Evolutionary conservation across 2,888 invertebrate species (phyloP).

Genomic region (Glaucopsyche alexis): DNA sequence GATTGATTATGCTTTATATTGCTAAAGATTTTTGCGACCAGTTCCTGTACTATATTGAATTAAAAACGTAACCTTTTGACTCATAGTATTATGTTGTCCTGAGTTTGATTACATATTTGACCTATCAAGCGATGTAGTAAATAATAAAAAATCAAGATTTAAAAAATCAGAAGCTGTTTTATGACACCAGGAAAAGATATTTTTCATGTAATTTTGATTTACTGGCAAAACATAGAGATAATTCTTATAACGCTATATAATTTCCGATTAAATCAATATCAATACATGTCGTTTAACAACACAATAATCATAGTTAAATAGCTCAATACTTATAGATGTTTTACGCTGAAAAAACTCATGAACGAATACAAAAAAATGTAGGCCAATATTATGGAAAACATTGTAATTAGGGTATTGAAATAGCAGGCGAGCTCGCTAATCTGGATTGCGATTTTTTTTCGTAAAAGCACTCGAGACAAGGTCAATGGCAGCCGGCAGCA

Average conservation of each 20-base stretch:
- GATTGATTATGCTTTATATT: conserved; percentile 18
- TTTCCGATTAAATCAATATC: too few species aligned
- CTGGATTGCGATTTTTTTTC: conserved; percentile 51
- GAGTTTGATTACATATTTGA: neutral
- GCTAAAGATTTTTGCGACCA: conserved; percentile 14
- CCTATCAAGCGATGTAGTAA: neutral
- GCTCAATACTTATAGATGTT: too few species aligned
- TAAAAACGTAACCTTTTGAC: neutral
- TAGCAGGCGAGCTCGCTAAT: conserved; percentile 38
- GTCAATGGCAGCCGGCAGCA: conserved; percentile 74
- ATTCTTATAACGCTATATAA: too few species aligned
- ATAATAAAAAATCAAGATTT: neutral
- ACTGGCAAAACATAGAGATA: too few species aligned
- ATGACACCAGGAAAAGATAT: neutral
- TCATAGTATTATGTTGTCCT: neutral
- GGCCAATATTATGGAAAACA: conserved; percentile 18
- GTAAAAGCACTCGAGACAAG: conserved; percentile 57
- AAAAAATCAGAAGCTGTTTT: neutral
- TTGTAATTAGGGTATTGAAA: conserved; percentile 32
- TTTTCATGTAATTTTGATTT: neutral
- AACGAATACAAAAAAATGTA: conserved; percentile 9
- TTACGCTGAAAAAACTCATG: neutral
- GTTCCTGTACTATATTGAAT: conserved; percentile 12
- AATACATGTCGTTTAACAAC: too few species aligned
- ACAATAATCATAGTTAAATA: too few species aligned